Evolutionary conservation across 2,888 invertebrate genomes (phyloP).

Genomic region (Nipponacmea schrenckii): DNA sequence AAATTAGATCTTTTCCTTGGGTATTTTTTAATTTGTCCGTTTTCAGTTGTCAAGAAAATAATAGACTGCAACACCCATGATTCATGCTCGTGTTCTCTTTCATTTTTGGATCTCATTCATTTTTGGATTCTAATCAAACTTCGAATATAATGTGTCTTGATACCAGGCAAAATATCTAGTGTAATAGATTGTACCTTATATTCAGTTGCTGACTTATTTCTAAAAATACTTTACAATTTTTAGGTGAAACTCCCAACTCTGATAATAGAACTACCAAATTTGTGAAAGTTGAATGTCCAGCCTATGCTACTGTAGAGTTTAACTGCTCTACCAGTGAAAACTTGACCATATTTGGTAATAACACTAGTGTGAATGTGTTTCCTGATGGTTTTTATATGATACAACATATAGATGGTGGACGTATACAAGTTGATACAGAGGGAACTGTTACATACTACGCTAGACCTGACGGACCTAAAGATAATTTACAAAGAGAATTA

Average conservation of each 20-base stretch:
- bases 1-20: too few relatives aligned
- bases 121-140: too few relatives aligned
- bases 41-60: too few relatives aligned
- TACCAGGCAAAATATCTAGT: too few relatives aligned
- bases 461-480: slow-evolving; percentile 49
- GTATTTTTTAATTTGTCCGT: too few relatives aligned
- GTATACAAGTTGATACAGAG: slow-evolving; percentile 53
- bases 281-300: slow-evolving; percentile 66
- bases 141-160: too few relatives aligned
- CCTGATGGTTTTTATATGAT: slow-evolving; percentile 63
- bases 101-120: too few relatives aligned
- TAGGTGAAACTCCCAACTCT: slow-evolving; percentile 39
- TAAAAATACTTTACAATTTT: not conserved
- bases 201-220: too few relatives aligned
- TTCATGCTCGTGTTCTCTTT: too few relatives aligned
- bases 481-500: slow-evolving; percentile 46
- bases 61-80: too few relatives aligned
- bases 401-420: slow-evolving; percentile 58
- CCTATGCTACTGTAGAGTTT: slow-evolving; percentile 66
- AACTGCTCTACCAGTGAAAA: slow-evolving; percentile 62
- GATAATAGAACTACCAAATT: slow-evolving; percentile 53
- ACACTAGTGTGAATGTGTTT: slow-evolving; percentile 60
- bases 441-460: slow-evolving; percentile 55
- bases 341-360: slow-evolving; percentile 64
- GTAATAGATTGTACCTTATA: too few relatives aligned